These are phyloP conservation scores for Procapra przewalskii DNA, from an alignment of 2,113 vertebrate species.

Conservation along the genomic window DNA sequence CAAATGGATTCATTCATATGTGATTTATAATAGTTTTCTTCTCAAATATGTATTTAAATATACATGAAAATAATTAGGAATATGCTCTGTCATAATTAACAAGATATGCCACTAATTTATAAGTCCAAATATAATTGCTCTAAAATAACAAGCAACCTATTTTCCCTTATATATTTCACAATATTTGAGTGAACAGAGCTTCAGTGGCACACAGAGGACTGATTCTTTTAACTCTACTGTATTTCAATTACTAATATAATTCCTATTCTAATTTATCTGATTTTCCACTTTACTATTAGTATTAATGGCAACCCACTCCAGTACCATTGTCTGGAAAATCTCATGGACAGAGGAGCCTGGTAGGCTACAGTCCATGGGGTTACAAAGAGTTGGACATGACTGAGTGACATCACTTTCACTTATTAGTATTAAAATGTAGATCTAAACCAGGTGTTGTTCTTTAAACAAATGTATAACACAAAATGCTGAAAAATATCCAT, in stretches of 20 bases:
- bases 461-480: background rate
- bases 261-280: background rate
- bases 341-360: no score
- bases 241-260: background rate
- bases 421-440: background rate
- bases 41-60: slow-evolving; percentile 14
- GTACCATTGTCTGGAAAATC: no score
- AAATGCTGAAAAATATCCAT: background rate
- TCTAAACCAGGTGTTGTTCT: background rate
- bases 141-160: slow-evolving; percentile 5
- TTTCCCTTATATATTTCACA: background rate
- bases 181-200: background rate
- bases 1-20: slow-evolving; percentile 26
- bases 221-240: background rate
- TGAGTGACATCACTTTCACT: no score
- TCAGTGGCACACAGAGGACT: background rate
- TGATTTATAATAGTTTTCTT: slow-evolving; percentile 20
- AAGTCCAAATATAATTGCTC: background rate
- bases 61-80: slow-evolving; percentile 24
- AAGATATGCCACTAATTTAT: background rate
- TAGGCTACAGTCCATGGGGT: no score
- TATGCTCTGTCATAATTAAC: background rate
- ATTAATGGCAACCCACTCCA: background rate
- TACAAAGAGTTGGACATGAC: no score
- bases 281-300: background rate